Evolutionary conservation across 2,888 invertebrate species (phyloP).

Genomic region (Autographa pulchrina): DNA sequence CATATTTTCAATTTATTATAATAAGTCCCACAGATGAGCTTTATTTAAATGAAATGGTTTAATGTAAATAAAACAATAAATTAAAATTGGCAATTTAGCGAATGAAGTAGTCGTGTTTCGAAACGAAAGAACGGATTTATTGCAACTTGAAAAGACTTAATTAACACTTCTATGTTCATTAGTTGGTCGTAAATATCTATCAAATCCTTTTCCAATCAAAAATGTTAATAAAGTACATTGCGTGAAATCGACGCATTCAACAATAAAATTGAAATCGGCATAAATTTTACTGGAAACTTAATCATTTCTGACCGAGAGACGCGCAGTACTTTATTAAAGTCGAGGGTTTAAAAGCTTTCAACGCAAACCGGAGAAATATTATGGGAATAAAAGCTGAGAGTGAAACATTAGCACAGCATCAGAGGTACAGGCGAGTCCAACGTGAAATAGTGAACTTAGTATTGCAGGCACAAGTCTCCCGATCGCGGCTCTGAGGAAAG

Average conservation of each 20-base stretch:
- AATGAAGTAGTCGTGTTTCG: conserved; percentile 18
- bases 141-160: conserved; percentile 4
- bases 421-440: conserved; percentile 67
- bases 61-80: conserved; percentile 33
- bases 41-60: conserved; percentile 18
- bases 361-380: conserved; percentile 63
- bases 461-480: conserved; percentile 41
- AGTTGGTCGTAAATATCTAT: not conserved
- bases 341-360: conserved; percentile 43
- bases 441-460: conserved; percentile 66
- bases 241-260: not conserved
- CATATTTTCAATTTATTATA: conserved; percentile 23
- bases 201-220: not conserved
- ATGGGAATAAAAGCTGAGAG: conserved; percentile 67
- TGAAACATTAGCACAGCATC: conserved; percentile 66
- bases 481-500: conserved; percentile 26
- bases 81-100: conserved; percentile 31
- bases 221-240: conserved; percentile 5
- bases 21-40: conserved; percentile 21
- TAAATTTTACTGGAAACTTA: conserved; percentile 24
- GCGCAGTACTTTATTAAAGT: conserved; percentile 38
- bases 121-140: not conserved
- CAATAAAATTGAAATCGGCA: conserved; percentile 4
- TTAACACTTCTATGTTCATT: not conserved
- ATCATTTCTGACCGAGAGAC: conserved; percentile 39